Base-by-base conservation (phyloP, 1,140 invertebrate species). In the Diabrotica undecimpunctata region DNA sequence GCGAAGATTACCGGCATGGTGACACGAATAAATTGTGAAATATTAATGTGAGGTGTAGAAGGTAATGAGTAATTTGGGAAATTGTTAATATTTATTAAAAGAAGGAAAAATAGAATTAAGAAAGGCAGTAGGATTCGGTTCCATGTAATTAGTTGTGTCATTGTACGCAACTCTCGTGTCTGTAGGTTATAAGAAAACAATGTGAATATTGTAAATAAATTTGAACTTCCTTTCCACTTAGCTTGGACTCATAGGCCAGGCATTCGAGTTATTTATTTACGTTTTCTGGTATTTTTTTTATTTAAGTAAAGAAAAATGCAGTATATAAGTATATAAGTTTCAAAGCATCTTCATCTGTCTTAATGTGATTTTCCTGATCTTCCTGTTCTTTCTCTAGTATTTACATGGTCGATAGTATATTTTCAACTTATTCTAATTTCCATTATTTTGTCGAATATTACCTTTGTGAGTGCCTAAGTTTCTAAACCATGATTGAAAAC, bases 121-220 rank as follows among this genome's bases (percentile, higher is more conserved):
- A 61, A 61, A 61, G 46, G 37, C n/a, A 14, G 52, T 1, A 25
- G 25, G 25, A 25, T 25, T 46, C 41, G n/a, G 59, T 52, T n/a
- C 41, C 50, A 50, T 61, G 50, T 50, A 51, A 61, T 61, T 61
- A 61, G 38, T 35, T 61, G 14, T 52, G 46, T 52, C 13, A 36
- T 52, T 52, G 59, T 41, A 61, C 59, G 59, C 59, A 52, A 61
- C 41, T 25, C 41, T 35, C 59, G 36, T 61, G 46, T 61, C 59
- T 36, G 46, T 61, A 61, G 41, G 46, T 52, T 52, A 52, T n/a
- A 14, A 52, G 36, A 52, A 25, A 50, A 61, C 46, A 51, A 35
- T 61, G 14, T 35, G 35, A 61, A 51, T 61, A 61, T 14, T 37
- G 6, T 41, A 35, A 57, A 10, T 57, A 57, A 25, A 8, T 38